Evolutionary conservation across 2,888 invertebrate species (phyloP).

Genomic region (Pachydiplax longipennis): DNA sequence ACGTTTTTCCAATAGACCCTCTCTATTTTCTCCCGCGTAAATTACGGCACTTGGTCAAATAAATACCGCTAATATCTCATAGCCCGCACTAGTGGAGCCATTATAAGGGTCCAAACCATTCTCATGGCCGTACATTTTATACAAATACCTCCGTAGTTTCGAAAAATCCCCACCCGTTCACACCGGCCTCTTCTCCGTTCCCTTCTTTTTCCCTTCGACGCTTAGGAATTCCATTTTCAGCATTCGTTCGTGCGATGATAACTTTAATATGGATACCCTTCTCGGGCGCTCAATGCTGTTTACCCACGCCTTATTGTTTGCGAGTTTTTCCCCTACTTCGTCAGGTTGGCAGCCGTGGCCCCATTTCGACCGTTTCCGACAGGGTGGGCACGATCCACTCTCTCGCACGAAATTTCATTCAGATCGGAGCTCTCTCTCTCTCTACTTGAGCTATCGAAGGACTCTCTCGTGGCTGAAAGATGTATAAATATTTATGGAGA

Average conservation of each 20-base stretch:
- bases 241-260: background rate
- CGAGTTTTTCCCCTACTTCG: background rate
- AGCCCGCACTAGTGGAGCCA: no score
- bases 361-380: background rate
- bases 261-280: background rate
- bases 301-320: background rate
- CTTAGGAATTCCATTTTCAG: no score
- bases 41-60: no score
- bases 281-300: background rate
- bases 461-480: background rate
- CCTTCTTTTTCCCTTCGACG: no score
- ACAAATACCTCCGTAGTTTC: no score
- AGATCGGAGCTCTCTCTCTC: conserved; percentile 12
- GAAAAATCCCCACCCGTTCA: no score
- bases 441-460: background rate
- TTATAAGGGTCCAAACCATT: no score
- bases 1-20: no score
- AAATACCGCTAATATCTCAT: no score
- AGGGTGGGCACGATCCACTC: conserved; percentile 8
- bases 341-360: background rate
- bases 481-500: background rate
- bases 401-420: conserved; percentile 32
- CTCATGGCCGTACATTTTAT: no score
- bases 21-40: no score
- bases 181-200: no score